Evolutionary conservation across 2,888 invertebrate species (phyloP).

Genomic region (Syritta pipiens): DNA sequence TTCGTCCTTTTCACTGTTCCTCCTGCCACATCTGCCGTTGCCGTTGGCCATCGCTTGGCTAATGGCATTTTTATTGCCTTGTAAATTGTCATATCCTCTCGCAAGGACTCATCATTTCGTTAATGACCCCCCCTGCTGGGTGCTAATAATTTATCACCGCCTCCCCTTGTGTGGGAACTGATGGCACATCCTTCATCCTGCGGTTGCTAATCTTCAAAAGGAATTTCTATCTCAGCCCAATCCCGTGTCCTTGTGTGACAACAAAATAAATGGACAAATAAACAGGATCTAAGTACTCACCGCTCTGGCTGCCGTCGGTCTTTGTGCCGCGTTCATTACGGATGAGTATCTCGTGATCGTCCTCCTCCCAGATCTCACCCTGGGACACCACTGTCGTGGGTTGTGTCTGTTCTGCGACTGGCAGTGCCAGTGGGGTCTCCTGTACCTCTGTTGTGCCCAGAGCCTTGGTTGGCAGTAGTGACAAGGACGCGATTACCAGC

Average conservation of each 20-base stretch:
- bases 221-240: conserved; percentile 25
- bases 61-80: conserved; percentile 55
- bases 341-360: conserved; percentile 88
- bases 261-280: conserved; percentile 30
- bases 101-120: conserved; percentile 32
- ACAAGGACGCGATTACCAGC: conserved; percentile 75
- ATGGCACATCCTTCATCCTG: conserved; percentile 15
- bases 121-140: conserved; percentile 36
- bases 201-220: conserved; percentile 19
- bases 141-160: conserved; percentile 21
- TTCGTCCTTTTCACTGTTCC: conserved; percentile 13
- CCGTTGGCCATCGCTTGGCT: conserved; percentile 17
- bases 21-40: not conserved
- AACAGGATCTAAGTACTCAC: conserved; percentile 24
- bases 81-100: conserved; percentile 54
- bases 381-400: conserved; percentile 76
- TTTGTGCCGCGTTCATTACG: conserved; percentile 90
- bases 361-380: conserved; percentile 89
- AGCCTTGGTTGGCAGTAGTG: conserved; percentile 75
- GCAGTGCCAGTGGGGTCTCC: conserved; percentile 78
- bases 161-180: conserved; percentile 7
- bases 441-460: conserved; percentile 78
- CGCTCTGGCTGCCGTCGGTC: conserved; percentile 75
- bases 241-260: too few species aligned
- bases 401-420: conserved; percentile 78